A percentile compares a stretch with the other conserved stretches of the same genome.
Conservation (phyloP, 1,140 invertebrate species). For the Drosophila saltans region DNA sequence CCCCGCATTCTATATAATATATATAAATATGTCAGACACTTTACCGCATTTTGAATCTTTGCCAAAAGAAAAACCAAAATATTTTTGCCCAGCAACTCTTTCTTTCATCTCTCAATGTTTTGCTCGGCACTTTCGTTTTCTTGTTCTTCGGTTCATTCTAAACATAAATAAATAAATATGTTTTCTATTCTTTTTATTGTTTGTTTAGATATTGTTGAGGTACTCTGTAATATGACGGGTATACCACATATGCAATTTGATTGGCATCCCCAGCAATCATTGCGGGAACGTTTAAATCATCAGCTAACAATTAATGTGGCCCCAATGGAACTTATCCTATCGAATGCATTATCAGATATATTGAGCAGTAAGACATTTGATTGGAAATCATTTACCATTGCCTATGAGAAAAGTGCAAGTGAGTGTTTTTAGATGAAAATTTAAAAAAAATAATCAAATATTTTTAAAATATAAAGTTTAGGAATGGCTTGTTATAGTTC, state of each 20-base stretch:
- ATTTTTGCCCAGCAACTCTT: not conserved
- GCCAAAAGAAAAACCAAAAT: conserved; percentile 41
- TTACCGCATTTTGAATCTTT: conserved; percentile 34
- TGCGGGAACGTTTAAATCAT: conserved; percentile 82
- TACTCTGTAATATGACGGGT: conserved; percentile 88
- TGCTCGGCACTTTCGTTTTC: conserved; percentile 58
- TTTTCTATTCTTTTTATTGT: not conserved
- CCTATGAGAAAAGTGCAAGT: conserved; percentile 91
- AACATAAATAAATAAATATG: conserved; percentile 60
- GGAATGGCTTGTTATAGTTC: no score
- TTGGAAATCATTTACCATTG: conserved; percentile 91
- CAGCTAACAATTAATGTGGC: conserved; percentile 87
- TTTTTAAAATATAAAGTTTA: no score
- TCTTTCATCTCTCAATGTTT: conserved; percentile 54
- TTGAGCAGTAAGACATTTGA: conserved; percentile 86
- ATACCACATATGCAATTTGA: conserved; percentile 87
- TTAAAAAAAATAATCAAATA: no score
- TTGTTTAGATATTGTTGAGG: conserved; percentile 85
- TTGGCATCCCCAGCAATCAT: conserved; percentile 86
- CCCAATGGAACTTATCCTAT: conserved; percentile 88
- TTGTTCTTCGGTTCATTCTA: conserved; percentile 58
- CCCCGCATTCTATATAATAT: no score
- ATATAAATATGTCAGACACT: conserved; percentile 9
- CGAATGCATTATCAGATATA: conserved; percentile 88
- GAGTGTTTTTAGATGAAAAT: conserved; percentile 48